Conservation (phyloP, 2,797 vertebrate genomes). For the Pterois miles region DNA sequence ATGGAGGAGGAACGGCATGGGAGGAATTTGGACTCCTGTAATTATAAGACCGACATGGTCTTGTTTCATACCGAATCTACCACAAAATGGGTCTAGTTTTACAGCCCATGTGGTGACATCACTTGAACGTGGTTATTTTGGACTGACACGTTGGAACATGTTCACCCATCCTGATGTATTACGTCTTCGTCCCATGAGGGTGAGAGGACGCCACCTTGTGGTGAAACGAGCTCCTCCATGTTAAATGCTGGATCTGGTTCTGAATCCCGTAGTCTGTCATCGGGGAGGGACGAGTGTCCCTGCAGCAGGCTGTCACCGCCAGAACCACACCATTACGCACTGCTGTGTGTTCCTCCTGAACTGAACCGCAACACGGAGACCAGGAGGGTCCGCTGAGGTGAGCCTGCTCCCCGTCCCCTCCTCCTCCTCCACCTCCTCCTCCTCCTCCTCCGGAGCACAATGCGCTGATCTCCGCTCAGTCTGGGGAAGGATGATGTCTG, state of each 20-base stretch:
- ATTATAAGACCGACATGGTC: neutral
- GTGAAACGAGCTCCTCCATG: neutral
- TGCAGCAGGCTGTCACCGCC: neutral
- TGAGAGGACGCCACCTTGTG: slow-evolving; percentile 20
- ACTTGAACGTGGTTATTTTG: neutral
- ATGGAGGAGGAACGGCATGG: no score
- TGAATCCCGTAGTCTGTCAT: neutral
- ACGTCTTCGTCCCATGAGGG: neutral
- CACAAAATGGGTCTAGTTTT: neutral
- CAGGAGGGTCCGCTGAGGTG: neutral
- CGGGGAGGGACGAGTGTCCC: neutral
- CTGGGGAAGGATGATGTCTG: slow-evolving; percentile 86
- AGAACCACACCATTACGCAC: neutral
- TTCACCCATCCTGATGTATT: neutral
- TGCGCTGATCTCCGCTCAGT: slow-evolving; percentile 81
- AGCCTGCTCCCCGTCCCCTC: slow-evolving; percentile 14
- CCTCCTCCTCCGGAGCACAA: slow-evolving; percentile 66
- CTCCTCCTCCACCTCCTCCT: neutral
- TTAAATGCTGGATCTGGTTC: neutral
- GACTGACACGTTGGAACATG: neutral
- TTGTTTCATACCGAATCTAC: neutral
- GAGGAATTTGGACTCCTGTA: neutral
- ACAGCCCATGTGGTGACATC: neutral
- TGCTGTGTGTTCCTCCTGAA: neutral
- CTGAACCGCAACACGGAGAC: neutral